A percentile compares a stretch with the other conserved stretches of the same genome.
Evolutionary conservation across 1,140 invertebrate genomes (phyloP).

Genomic region (Nebria ingens): DNA sequence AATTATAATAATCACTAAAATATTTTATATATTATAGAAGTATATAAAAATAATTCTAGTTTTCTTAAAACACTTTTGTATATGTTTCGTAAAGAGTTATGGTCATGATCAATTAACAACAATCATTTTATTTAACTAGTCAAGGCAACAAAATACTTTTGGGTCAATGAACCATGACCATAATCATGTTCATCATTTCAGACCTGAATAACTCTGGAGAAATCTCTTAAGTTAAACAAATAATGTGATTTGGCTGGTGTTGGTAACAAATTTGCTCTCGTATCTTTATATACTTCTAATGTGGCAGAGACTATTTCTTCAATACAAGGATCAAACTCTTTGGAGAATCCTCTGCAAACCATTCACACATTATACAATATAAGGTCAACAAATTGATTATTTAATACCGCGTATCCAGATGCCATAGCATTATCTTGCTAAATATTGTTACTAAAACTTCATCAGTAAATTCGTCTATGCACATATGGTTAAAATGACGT

Average conservation of each 20-base stretch:
- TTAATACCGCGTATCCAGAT: constrained; percentile 71
- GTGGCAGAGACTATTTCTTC: constrained; percentile 82
- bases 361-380: neutral
- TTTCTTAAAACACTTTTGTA: no score
- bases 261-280: constrained; percentile 71
- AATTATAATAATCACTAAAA: no score
- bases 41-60: no score
- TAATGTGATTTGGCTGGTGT: constrained; percentile 90
- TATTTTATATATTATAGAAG: no score
- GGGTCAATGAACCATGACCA: no score
- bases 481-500: constrained; percentile 79
- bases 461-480: constrained; percentile 86
- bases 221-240: constrained; percentile 90
- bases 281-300: constrained; percentile 76
- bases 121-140: no score
- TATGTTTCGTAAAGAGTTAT: no score
- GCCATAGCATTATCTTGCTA: constrained; percentile 86
- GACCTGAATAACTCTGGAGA: constrained; percentile 83
- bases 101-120: no score
- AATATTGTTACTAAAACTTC: constrained; percentile 79
- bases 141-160: no score
- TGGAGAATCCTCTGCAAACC: constrained; percentile 71
- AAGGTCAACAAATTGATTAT: neutral
- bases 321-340: constrained; percentile 89
- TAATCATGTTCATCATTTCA: no score